Evolutionary conservation across 2,797 vertebrate species (phyloP), one percentile per base, ranked within the genome.

Genomic region (Tauraco hartlaubi): DNA sequence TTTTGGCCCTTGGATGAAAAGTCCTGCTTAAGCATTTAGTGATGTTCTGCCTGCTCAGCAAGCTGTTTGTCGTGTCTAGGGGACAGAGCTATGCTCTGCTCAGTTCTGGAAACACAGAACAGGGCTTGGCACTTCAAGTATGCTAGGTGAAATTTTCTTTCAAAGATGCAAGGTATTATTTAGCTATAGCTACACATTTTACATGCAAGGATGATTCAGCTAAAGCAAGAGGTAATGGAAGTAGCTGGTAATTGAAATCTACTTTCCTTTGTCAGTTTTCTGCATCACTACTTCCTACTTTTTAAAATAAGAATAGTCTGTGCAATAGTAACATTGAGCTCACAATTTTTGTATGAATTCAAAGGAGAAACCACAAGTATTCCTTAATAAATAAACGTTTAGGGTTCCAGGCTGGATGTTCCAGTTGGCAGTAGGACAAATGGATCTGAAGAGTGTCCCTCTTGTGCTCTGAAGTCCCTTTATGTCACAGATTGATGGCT

Each of bases 401-500:
- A 81, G 76, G 91, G 90, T 94, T 96, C 87, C 84, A 85, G 79
- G 68, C 91, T 93, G 87, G 33, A 94, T 95, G 84, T 93, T 94
- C 61, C 92, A 95, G 69, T 95, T 96, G 96, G 94, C 94, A 94
- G 87, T 90, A 94, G 95, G 76, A 96, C 95, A 96, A 96, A 96
- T 94, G 72, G 91, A 73, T 90, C 76, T 91, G 85, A 91, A 81
- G 91, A 85, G 62, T 44, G 62, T 95, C 96, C 90, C 94, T 94
- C 76, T 94, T 94, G 94, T 90, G 90, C 95, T 92, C 90, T 96
- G 71, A 92, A 86, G 90, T 96, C 92, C 94, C 85, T 94, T 96
- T 96, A 95, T 96, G 94, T 95, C 95, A 96, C 91, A 94, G 85
- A 94, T 94, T 94, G 94, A 96, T 95, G 82, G 52, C 85, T 94